These are phyloP conservation scores for Linnaemya vulpina DNA, from an alignment of 2,888 invertebrate species.

Conservation along the genomic window DNA sequence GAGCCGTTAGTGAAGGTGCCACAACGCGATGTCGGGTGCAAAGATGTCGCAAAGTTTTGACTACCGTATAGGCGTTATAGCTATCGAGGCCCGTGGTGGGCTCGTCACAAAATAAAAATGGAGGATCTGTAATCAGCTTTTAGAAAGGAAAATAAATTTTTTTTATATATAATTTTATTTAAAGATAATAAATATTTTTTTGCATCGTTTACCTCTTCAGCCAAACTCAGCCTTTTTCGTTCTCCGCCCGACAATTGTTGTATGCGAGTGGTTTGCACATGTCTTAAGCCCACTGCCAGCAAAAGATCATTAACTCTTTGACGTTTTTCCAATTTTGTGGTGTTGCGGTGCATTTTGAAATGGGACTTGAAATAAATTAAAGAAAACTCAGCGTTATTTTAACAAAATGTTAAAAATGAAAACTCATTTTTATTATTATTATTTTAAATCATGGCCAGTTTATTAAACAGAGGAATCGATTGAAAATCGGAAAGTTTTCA, in stretches of 20 bases:
- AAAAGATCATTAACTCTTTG: slow-evolving; percentile 80
- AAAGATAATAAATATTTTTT: no score
- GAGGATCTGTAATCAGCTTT: slow-evolving; percentile 93
- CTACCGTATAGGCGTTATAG: slow-evolving; percentile 92
- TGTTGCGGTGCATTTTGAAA: slow-evolving; percentile 88
- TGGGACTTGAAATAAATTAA: slow-evolving; percentile 85
- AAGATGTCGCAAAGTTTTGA: slow-evolving; percentile 87
- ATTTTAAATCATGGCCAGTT: no score
- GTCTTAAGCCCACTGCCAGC: slow-evolving; percentile 87
- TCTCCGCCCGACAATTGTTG: slow-evolving; percentile 95
- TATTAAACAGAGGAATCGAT: no score
- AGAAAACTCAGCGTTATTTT: no score
- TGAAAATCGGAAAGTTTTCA: no score
- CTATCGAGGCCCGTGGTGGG: slow-evolving; percentile 97
- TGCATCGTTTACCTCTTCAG: slow-evolving; percentile 93
- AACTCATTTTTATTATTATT: no score
- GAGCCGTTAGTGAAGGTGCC: slow-evolving; percentile 76
- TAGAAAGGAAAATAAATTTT: background rate
- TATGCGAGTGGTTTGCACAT: slow-evolving; percentile 88
- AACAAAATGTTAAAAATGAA: no score
- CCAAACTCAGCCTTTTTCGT: slow-evolving; percentile 92
- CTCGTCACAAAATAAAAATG: slow-evolving; percentile 95
- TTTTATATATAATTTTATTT: no score
- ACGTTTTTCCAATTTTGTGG: slow-evolving; percentile 81
- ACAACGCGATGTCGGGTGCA: slow-evolving; percentile 82